Base-by-base conservation (phyloP, 1,140 invertebrate genomes). In the Harpegnathos saltator region DNA sequence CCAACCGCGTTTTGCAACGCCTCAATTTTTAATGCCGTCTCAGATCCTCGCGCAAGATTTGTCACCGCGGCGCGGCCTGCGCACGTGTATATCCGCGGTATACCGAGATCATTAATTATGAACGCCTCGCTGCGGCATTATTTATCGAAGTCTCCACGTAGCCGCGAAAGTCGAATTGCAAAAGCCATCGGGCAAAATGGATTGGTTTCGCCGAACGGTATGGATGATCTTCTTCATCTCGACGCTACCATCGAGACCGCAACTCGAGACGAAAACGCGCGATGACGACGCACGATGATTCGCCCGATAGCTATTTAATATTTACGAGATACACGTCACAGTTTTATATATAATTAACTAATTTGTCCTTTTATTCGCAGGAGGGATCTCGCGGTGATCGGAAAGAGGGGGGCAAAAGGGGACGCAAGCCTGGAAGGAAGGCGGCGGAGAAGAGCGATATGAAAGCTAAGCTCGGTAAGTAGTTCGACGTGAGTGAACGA, bases 391-490 rank as follows among this genome's bases (percentile, higher is more conserved):
- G 93, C 65, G 92, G 92, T 82, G 95, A 96, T 90, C 96, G 97
- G 85, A 97, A 97, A 93, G 97, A 98, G 94, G 95, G 96, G 84
- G 96, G 97, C 87, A 97, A 98, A 93, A 96, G 98, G 89, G 98
- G 98, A 92, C 96, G 98, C 89, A 97, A 98, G 93, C 97, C 98
- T 81, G 97, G 97, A 88, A 96, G 97, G 91, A 98, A 98, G 95
- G 96, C 97, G 85, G 96, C 96, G 86, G 97, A 98, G 89, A 99
- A 98, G 95, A 96, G 98, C 92, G 98, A 99, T 94, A 97, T 98
- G 95, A 98, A 98, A 95, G 97, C 98, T 52, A 99, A 99, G 96
- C 95, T 99, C 85, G 97, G 97, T 98, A 94, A 94, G 89, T 71
- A 52, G 44, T 11, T 54, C 12, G 38, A 24, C 22, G 11, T 58